These are phyloP conservation scores for Dysidea cf. avara DNA, from an alignment of 37 sponge, comb jelly and placozoan genomes.

Conservation along the genomic window DNA sequence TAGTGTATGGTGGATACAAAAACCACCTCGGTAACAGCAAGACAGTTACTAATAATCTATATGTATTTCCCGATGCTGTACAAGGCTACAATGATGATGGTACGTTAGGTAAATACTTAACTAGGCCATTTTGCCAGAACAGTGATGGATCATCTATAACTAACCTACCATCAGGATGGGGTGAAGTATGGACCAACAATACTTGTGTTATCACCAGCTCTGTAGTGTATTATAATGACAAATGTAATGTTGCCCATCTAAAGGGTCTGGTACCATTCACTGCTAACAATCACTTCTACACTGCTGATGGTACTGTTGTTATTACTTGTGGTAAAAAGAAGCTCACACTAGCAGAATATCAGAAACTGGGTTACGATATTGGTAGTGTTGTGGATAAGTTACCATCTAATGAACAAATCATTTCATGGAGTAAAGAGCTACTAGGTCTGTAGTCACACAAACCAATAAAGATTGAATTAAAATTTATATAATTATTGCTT, in stretches of 20 bases:
- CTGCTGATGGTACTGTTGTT: conserved; percentile 29
- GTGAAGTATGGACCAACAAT: conserved; percentile 49
- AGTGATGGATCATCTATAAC: conserved; percentile 38
- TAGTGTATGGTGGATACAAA: conserved; percentile 62
- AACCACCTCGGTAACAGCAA: conserved; percentile 47
- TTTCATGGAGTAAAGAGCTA: conserved; percentile 35
- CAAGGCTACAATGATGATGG: conserved; percentile 11
- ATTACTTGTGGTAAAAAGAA: conserved; percentile 34
- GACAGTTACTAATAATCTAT: conserved; percentile 29
- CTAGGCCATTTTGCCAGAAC: conserved; percentile 38
- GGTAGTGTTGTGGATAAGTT: conserved; percentile 24
- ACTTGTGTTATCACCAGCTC: conserved; percentile 57
- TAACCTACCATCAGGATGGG: conserved; percentile 48
- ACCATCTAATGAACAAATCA: conserved; percentile 19
- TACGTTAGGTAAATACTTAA: neutral
- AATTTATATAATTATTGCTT: too few relatives aligned
- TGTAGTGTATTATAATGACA: conserved; percentile 28
- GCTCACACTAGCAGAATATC: conserved; percentile 27
- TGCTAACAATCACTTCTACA: conserved; percentile 51
- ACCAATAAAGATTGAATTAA: too few relatives aligned
- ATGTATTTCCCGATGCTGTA: conserved; percentile 43
- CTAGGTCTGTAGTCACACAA: conserved; percentile 35
- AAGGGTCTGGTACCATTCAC: conserved; percentile 48
- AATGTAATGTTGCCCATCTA: conserved; percentile 21
- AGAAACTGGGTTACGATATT: conserved; percentile 49